Percentiles rank a stretch among this genome's conserved stretches.
These are phyloP conservation scores for Crotophaga sulcirostris DNA, from an alignment of 2,113 vertebrate genomes.

Conservation along the genomic window DNA sequence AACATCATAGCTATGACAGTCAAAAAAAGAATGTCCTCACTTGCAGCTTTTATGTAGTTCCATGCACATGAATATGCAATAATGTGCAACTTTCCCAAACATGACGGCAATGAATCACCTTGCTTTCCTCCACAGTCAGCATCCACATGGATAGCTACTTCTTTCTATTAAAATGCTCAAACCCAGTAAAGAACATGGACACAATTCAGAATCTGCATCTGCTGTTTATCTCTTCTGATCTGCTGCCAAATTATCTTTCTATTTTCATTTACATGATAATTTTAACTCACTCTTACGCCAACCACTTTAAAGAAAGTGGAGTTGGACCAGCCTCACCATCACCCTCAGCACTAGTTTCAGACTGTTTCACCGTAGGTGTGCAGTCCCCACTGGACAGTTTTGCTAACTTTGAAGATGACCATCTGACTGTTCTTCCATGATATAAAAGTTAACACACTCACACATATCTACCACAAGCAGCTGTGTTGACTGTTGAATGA, in stretches of 20 bases:
- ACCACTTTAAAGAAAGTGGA: not conserved
- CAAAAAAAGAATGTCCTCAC: conserved; percentile 35
- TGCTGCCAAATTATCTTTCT: not conserved
- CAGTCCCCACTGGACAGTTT: not conserved
- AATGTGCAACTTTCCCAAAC: not conserved
- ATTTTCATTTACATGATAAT: not conserved
- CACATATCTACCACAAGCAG: not conserved
- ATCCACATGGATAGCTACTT: not conserved
- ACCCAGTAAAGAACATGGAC: not conserved
- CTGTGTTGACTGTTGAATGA: not conserved
- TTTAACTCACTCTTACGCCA: not conserved
- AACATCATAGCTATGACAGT: conserved; percentile 21
- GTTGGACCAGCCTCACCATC: not conserved
- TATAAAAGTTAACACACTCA: not conserved
- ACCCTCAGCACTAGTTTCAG: not conserved
- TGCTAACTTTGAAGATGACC: not conserved
- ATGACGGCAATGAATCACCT: not conserved
- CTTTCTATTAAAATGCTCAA: not conserved
- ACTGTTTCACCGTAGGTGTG: not conserved
- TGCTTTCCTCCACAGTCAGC: not conserved
- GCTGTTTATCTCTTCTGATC: not conserved
- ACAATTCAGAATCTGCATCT: not conserved
- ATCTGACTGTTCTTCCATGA: not conserved
- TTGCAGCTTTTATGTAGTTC: conserved; percentile 1
- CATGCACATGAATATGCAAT: not conserved